phyloP scores from a whole-genome alignment of 2,113 vertebrate genomes.

The Lagopus muta region DNA sequence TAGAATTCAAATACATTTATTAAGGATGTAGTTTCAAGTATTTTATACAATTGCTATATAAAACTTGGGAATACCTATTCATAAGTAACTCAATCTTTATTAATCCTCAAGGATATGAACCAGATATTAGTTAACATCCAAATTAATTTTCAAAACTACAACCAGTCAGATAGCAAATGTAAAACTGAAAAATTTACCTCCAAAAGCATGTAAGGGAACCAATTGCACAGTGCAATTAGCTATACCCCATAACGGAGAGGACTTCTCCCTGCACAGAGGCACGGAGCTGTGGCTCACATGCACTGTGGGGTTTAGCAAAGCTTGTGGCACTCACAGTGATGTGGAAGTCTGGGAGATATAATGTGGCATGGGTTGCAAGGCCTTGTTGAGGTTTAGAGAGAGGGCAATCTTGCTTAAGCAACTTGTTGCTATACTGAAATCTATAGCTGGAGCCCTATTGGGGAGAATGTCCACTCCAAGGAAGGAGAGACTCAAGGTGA shows the following conservation, averaged over 20 bases:
- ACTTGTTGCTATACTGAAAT: not conserved
- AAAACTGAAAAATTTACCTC: not conserved
- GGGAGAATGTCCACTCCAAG: not conserved
- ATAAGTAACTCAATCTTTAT: not conserved
- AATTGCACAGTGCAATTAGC: not conserved
- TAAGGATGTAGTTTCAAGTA: not conserved
- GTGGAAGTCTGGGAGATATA: not conserved
- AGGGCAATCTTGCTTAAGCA: not conserved
- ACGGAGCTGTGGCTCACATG: not conserved
- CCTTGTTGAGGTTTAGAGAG: not conserved
- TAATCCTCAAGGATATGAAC: slow-evolving; percentile 34
- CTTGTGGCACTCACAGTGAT: not conserved
- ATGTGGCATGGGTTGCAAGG: not conserved
- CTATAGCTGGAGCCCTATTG: not conserved
- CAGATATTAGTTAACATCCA: not conserved
- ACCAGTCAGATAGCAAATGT: not conserved
- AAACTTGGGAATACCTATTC: slow-evolving; percentile 13
- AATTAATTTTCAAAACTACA: slow-evolving; percentile 13
- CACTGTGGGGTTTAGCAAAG: accelerated
- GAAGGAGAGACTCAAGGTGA: not conserved
- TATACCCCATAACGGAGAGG: not conserved
- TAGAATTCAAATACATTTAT: not conserved
- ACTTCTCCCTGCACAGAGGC: not conserved
- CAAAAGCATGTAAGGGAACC: not conserved
- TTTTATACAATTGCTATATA: not conserved